Evolutionary conservation across 2,888 invertebrate species (phyloP), one percentile per base, ranked within the genome.

Genomic region (Drosophila rubida): DNA sequence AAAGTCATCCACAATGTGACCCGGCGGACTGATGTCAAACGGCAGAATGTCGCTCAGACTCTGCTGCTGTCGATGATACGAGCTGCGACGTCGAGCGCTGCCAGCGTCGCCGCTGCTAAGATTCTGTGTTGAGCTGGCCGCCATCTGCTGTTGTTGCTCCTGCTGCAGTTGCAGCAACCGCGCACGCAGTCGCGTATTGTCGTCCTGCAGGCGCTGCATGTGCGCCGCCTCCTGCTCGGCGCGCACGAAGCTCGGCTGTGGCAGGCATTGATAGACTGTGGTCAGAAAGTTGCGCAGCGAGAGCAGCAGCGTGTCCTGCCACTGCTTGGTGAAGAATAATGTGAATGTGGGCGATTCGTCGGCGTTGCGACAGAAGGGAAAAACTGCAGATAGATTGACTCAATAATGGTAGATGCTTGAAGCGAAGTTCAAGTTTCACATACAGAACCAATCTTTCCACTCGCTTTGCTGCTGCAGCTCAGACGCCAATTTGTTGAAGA

Each of bases 371-470:
- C 97, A 94, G 90, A 96, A 99, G 0, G 98, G 97, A 69, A 99
- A 93, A 92, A 96, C 98, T 99, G 91, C 50, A 94, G n/a, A 11
- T 2, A n/a, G 22, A 19, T 19, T 19, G 19, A 19, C 19, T 19
- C 1, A 16, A 25, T 9, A 6, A 3, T n/a, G n/a, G 9, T n/a
- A 1, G 2, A 13, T 0, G n/a, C 9, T 1, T 14, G 6, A 25
- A 3, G 2, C 1, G 4, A 3, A 1, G 4, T n/a, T 41, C 32
- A 9, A 9, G 32, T 0, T 22, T n/a, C 5, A 23, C 95, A 94
- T 94, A 98, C 98, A 96, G 92, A 98, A 99, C 99, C 99, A 99
- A 82, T 99, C 99, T 90, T 96, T 97, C 97, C 98, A 99, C 90
- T 99, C 99, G 64, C 94, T 93, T 90, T 97, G 97, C 49, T 95